Base-by-base conservation (phyloP, 2,888 invertebrate genomes). In the Oxyteleia sp. region DNA sequence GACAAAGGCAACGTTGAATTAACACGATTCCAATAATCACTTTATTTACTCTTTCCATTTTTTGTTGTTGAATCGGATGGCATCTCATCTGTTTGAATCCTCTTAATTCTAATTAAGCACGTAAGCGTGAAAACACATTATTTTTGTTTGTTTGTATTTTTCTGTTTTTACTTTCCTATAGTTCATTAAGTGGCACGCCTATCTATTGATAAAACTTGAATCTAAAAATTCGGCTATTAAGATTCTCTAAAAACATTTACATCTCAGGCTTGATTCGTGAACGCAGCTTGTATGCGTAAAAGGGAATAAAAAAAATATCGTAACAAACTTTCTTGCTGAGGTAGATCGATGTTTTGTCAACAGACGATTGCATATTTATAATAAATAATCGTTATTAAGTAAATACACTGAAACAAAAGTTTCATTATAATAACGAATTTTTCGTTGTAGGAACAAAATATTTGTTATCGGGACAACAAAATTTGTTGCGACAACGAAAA, bases 91-190 rank as follows among this genome's bases (percentile, higher is more conserved):
- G 43, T 43, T 53, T 59, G 47, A 32, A 43, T 45, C 18, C 18
- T 7, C 72, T 80, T 80, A 81, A 35, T 47, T 51, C 18, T 74
- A 74, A 69, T 81, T 81, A 81, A 81, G 80, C 80, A 74, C 74
- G 53, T 74, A 57, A 72, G 72, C 53, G 29, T 80, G 66, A 29
- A 72, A 79, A 63, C 53, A 69, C 13, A 53, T 51, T 20, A 35
- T 53, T 20, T 11, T 15, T 57, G 41, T 11, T 13, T 15, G 38
- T 18, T 59, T 26, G 1, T 38, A 7, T 51, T 45, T 32, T n/a
- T 71, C 20, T 4, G 26, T 26, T 26, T n/a, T n/a, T n/a, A 32
- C 32, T 45, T 32, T 23, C 32, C 20, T n/a, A 51, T 59, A 45
- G n/a, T 78, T 61, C 13, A 49, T 72, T 74, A 81, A 74, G 68